A percentile compares a stretch with the other conserved stretches of the same genome.
Conservation (phyloP, 2,113 vertebrate species). For the Apteryx owenii region DNA sequence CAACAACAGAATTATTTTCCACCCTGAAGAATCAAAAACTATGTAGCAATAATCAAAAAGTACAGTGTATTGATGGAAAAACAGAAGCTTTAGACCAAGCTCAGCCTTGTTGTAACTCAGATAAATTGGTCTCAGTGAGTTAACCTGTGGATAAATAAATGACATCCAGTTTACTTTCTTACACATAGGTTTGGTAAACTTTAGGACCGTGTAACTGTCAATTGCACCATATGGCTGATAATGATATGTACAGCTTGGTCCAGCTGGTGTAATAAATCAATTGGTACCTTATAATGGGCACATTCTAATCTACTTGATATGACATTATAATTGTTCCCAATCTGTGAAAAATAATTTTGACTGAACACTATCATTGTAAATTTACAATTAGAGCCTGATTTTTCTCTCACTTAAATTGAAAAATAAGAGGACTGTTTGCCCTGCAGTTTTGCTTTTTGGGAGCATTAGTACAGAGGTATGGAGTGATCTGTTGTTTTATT, state of each 20-base stretch:
- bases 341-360: background rate
- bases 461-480: background rate
- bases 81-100: background rate
- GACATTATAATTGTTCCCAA: background rate
- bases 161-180: background rate
- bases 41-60: background rate
- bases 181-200: background rate
- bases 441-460: background rate
- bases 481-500: background rate
- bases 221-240: conserved; percentile 29
- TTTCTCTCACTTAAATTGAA: background rate
- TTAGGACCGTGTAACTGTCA: background rate
- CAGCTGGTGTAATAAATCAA: background rate
- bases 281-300: background rate
- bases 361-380: background rate
- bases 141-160: background rate
- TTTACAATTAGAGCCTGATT: background rate
- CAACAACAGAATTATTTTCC: background rate
- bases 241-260: conserved; percentile 8
- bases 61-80: background rate
- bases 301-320: background rate
- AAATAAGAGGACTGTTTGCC: background rate
- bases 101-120: background rate
- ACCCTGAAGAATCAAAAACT: background rate
- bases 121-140: background rate